Conservation (phyloP, 2,888 invertebrate genomes). For the Megamerina dolium region DNA sequence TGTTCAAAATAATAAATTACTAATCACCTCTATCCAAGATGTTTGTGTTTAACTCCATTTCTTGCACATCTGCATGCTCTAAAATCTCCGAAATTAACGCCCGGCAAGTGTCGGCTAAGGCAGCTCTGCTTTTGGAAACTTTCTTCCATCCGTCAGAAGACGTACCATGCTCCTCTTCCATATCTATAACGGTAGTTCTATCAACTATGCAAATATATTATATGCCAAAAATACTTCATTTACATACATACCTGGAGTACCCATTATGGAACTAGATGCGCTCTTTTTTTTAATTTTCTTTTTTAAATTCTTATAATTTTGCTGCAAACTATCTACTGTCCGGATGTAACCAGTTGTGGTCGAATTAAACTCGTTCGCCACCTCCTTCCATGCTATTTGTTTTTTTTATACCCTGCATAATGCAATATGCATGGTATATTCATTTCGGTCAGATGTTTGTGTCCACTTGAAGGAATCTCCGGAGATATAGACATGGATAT, state of each 20-base stretch:
- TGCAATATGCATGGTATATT: no score
- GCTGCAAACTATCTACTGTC: neutral
- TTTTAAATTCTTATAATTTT: constrained; percentile 3
- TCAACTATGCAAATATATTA: no score
- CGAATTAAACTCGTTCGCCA: constrained; percentile 2
- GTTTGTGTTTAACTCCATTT: neutral
- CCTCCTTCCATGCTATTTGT: neutral
- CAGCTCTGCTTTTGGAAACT: neutral
- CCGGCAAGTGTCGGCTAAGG: neutral
- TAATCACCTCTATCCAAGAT: neutral
- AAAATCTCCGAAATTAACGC: neutral
- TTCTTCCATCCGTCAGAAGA: neutral
- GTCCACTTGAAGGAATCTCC: no score
- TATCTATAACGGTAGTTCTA: neutral
- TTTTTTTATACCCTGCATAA: no score
- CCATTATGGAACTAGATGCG: neutral
- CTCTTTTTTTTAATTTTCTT: neutral
- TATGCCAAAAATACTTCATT: no score
- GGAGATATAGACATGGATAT: no score
- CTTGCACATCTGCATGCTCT: neutral
- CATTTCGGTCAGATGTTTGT: no score
- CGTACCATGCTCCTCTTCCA: neutral
- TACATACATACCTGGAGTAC: neutral
- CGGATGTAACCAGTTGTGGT: neutral
- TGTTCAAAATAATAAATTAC: neutral